Evolutionary conservation across 2,888 invertebrate species (phyloP).

Genomic region (Limenitis camilla): DNA sequence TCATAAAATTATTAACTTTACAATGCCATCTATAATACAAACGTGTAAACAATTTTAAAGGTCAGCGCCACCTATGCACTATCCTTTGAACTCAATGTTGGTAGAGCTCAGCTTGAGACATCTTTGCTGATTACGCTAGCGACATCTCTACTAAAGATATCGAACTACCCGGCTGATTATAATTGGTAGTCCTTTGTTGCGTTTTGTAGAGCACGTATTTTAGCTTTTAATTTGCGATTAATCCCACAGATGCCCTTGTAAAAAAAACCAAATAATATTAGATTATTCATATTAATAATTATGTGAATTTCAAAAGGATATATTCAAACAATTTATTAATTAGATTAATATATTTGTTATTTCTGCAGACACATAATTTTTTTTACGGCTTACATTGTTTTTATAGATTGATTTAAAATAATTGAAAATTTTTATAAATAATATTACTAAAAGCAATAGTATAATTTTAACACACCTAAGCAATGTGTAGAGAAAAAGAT

Average conservation of each 20-base stretch:
- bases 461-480: too few species aligned
- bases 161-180: conserved; percentile 1
- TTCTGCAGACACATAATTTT: too few species aligned
- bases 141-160: conserved; percentile 34
- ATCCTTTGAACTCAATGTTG: not conserved
- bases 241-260: conserved; percentile 2
- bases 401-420: too few species aligned
- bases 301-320: too few species aligned
- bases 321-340: too few species aligned
- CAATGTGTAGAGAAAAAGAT: not conserved
- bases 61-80: conserved; percentile 6
- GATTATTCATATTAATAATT: too few species aligned
- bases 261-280: not conserved
- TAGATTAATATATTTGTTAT: too few species aligned
- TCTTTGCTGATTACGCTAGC: conserved; percentile 5
- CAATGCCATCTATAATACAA: conserved; percentile 24
- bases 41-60: conserved; percentile 1
- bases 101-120: not conserved
- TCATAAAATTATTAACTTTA: not conserved
- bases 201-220: not conserved
- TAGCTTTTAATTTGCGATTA: not conserved
- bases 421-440: too few species aligned
- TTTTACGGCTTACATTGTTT: too few species aligned
- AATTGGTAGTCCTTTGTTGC: not conserved
- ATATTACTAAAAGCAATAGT: too few species aligned